Evolutionary conservation across 2,113 vertebrate genomes (phyloP), one percentile per base, ranked within the genome.

Genomic region (Trogon melanurus): DNA sequence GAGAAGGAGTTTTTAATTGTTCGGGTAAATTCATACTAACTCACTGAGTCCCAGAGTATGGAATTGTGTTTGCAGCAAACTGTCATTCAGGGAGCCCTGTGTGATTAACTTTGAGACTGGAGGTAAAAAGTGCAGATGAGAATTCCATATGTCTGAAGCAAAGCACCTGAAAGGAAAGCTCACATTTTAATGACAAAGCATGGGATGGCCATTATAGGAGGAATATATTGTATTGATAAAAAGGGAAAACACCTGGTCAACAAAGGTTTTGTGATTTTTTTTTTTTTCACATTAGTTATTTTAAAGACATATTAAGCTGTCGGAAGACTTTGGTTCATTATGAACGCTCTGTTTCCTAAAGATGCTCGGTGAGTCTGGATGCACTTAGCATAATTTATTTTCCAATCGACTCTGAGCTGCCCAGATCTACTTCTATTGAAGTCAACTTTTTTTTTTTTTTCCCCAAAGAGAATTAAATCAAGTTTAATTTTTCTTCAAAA

Each of bases 331-430:
- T 87, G 84, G 61, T 90, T 97, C 66, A 92, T 95, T 96, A 83
- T 62, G 48, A 96, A 88, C 70, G 48, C 60, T 76, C 58, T 30
- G 56, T 94, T 97, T 96, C 85, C 93, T 91, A 95, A 92, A 93
- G 93, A 95, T 96, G 89, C 70, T 96, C 1, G 0, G 88, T 93
- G 51, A 96, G 85, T 95, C 93, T 97, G 96, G 94, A 94, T 96
- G 70, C 86, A 95, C 70, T 97, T 97, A 96, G 79, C 82, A 89
- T 96, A 97, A 97, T 96, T 97, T 97, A 94, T 97, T 97, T 97
- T 96, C 91, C 97, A 97, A 74, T 91, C 2, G 56, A 92, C 82
- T 88, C 86, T 76, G 79, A 83, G 75, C 95, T 92, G 76, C 79
- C 84, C 79, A 85, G 91, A 89, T 73, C 60, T 93, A 65, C 57